Percentiles rank a stretch among this genome's conserved stretches.
These are phyloP conservation scores for Scaptomyza polygonia DNA, from an alignment of 2,888 invertebrate genomes.

Conservation along the genomic window DNA sequence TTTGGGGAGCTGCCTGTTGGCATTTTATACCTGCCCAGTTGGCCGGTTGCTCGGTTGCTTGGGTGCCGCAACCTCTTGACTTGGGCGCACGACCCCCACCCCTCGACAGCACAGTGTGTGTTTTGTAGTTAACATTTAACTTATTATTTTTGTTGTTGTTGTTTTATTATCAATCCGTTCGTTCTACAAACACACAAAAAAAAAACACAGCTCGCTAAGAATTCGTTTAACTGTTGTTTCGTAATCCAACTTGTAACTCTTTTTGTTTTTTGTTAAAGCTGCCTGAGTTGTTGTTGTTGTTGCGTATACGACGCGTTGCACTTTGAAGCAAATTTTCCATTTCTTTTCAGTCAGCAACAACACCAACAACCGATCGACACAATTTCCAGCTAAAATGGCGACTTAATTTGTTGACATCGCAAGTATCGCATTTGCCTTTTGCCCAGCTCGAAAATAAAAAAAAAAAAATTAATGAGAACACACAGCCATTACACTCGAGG, in stretches of 20 bases:
- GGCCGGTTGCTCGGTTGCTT: constrained; percentile 37
- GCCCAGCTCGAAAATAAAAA: constrained; percentile 60
- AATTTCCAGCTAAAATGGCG: constrained; percentile 77
- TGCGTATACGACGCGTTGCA: constrained; percentile 40
- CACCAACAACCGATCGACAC: constrained; percentile 50
- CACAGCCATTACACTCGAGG: constrained; percentile 36
- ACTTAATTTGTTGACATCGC: constrained; percentile 71
- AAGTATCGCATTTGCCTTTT: constrained; percentile 55
- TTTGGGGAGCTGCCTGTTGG: constrained; percentile 69
- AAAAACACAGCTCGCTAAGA: constrained; percentile 19
- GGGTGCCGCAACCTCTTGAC: constrained; percentile 70
- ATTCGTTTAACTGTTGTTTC: constrained; percentile 44
- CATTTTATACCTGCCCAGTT: constrained; percentile 62
- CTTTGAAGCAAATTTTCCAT: constrained; percentile 50
- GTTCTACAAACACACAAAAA: constrained; percentile 50
- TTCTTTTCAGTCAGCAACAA: constrained; percentile 55
- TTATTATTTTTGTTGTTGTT: too few species aligned
- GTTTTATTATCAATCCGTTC: constrained; percentile 59
- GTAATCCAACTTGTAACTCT: constrained; percentile 39
- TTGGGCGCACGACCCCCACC: constrained; percentile 47
- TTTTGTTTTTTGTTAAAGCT: not conserved
- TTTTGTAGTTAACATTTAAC: constrained; percentile 15
- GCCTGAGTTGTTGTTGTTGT: constrained; percentile 11
- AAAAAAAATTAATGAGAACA: constrained; percentile 68
- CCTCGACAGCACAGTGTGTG: not conserved